Evolutionary conservation across 2,888 invertebrate genomes (phyloP), one percentile per base, ranked within the genome.

Genomic region (Scaptomyza tumidula): DNA sequence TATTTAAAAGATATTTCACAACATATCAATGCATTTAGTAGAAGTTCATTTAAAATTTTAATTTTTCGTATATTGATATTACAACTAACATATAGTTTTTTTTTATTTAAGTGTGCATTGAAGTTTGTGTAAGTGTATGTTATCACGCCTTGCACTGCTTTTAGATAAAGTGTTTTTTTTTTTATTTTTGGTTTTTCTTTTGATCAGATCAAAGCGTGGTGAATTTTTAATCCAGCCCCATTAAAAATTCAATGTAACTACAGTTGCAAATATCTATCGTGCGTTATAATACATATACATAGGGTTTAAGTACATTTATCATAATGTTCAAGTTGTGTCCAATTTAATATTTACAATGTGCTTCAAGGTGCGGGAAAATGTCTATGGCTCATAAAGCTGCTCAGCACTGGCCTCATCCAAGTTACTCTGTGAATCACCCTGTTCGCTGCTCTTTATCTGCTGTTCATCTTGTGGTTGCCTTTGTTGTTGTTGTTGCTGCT

Each of bases 171-270:
- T 14, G 35, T 33, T 27, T 54, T 56, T 27, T n/a, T 45, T 44
- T n/a, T 37, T n/a, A 10, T 37, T 37, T 62, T 29, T 46, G 9
- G 5, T 33, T 52, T 57, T 61, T 48, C 13, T 46, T 52, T 65
- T 77, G 71, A 71, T 75, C 72, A 80, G 72, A 71, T 80, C 63
- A 78, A 86, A 79, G 71, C 58, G 69, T 84, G 83, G 86, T 90
- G 91, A 91, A 90, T 86, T 91, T 88, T 90, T 90, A 90, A 90
- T 90, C 91, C 91, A 91, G 91, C 91, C 91, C 90, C 14, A 78
- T 86, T 90, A 90, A 91, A 91, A 91, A 90, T 84, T 86, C 91
- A 90, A 85, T 81, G 44, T 50, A 62, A 61, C 49, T 72, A 72
- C 60, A 75, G 53, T 41, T 44, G 57, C 52, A 67, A 41, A 59